Evolutionary conservation across 2,888 invertebrate species (phyloP).

Genomic region (Horisme vitalbata): DNA sequence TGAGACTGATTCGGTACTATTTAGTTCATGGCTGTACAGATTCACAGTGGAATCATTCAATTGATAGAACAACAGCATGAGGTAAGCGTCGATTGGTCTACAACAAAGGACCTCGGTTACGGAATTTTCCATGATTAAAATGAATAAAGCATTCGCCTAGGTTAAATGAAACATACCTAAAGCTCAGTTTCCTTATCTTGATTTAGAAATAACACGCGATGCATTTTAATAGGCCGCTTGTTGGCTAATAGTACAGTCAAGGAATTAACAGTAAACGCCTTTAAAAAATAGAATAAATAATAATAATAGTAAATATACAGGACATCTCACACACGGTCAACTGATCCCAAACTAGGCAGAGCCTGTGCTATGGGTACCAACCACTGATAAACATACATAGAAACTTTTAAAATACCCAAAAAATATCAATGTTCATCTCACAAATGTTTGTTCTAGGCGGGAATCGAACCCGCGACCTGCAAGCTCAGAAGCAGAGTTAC

Average conservation of each 20-base stretch:
- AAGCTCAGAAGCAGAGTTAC: too few relatives aligned
- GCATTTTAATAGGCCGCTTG: constrained; percentile 28
- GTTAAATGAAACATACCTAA: constrained; percentile 17
- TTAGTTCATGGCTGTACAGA: constrained; percentile 14
- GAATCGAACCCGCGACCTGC: too few relatives aligned
- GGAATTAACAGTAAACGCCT: too few relatives aligned
- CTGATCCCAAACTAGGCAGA: too few relatives aligned
- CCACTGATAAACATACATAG: too few relatives aligned
- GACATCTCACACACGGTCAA: too few relatives aligned
- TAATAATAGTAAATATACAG: too few relatives aligned
- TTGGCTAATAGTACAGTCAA: too few relatives aligned
- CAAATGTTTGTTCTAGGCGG: too few relatives aligned
- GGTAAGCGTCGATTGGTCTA: constrained; percentile 22
- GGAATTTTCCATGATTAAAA: constrained; percentile 21
- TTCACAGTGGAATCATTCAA: constrained; percentile 17
- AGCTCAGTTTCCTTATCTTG: constrained; percentile 35
- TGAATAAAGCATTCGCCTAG: constrained; percentile 16
- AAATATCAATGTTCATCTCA: too few relatives aligned
- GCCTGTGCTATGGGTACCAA: neutral
- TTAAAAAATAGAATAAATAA: too few relatives aligned
- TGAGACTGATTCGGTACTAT: constrained; percentile 6
- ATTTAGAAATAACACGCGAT: constrained; percentile 35
- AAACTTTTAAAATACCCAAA: too few relatives aligned
- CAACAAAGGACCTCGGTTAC: constrained; percentile 16
- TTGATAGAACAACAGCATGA: constrained; percentile 21